A percentile compares a stretch with the other conserved stretches of the same genome.
These are phyloP conservation scores for Oxyteleia sp. DNA, from an alignment of 2,888 invertebrate genomes.

Conservation along the genomic window DNA sequence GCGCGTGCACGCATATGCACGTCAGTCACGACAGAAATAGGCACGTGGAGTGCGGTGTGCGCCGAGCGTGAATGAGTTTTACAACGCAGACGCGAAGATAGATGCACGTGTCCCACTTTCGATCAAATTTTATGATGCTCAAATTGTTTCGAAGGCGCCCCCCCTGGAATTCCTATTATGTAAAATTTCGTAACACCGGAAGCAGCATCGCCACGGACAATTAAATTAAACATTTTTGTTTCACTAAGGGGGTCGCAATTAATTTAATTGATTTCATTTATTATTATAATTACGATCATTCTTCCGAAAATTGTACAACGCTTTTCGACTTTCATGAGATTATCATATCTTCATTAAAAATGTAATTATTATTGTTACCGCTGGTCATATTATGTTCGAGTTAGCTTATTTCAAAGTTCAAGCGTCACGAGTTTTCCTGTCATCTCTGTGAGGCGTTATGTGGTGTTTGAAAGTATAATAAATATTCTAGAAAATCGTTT, in stretches of 20 bases:
- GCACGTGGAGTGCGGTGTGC: constrained; percentile 76
- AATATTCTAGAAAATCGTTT: too few relatives aligned
- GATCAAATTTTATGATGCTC: constrained; percentile 62
- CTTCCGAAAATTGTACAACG: too few relatives aligned
- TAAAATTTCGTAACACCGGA: constrained; percentile 36
- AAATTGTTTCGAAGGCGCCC: constrained; percentile 42
- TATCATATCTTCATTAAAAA: too few relatives aligned
- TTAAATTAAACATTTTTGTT: constrained; percentile 30
- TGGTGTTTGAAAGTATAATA: too few relatives aligned
- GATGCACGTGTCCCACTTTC: constrained; percentile 71
- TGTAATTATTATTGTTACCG: too few relatives aligned
- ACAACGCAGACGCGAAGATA: constrained; percentile 75
- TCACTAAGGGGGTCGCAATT: constrained; percentile 33
- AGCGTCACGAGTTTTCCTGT: too few relatives aligned
- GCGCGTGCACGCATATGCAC: constrained; percentile 77
- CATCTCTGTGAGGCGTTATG: too few relatives aligned
- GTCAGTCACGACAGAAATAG: constrained; percentile 81
- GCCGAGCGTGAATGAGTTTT: constrained; percentile 76
- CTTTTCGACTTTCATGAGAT: too few relatives aligned
- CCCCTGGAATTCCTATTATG: constrained; percentile 3
- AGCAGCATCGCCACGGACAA: neutral
- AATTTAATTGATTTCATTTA: too few relatives aligned
- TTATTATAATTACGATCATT: too few relatives aligned
- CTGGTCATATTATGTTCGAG: too few relatives aligned
- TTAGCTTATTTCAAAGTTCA: too few relatives aligned